A percentile compares a stretch with the other conserved stretches of the same genome.
phyloP scores from a whole-genome alignment of 2,113 vertebrate genomes.

The Nothocercus julius region DNA sequence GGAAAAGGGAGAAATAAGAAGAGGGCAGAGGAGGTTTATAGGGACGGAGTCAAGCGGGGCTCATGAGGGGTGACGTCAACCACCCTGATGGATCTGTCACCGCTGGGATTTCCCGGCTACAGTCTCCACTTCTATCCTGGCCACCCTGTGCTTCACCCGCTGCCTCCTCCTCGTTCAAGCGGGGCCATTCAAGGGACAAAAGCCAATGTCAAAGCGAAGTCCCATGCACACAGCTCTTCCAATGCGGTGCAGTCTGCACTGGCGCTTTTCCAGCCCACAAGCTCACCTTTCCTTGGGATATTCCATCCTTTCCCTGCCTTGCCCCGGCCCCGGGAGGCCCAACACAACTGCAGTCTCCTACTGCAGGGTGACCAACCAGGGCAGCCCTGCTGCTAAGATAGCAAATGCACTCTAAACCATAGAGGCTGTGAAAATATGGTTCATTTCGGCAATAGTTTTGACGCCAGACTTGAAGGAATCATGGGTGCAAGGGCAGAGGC shows the following conservation, averaged over 20 bases:
- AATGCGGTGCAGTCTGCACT: accelerated
- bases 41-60: not conserved
- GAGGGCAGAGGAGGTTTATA: not conserved
- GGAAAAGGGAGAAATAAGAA: not conserved
- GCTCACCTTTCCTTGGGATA: not conserved
- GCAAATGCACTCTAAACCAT: not conserved
- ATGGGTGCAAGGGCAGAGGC: not conserved
- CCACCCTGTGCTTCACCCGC: not conserved
- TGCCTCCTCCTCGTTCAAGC: accelerated
- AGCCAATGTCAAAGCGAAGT: slow-evolving; percentile 17
- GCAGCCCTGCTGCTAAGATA: not conserved
- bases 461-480: not conserved
- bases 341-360: not conserved
- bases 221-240: not conserved
- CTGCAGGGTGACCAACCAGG: not conserved
- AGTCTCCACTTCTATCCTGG: not conserved
- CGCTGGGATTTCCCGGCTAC: not conserved
- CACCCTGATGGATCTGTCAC: too few species aligned
- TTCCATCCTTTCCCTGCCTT: not conserved
- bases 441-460: not conserved
- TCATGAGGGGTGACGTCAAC: too few species aligned
- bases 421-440: not conserved
- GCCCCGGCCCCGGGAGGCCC: not conserved
- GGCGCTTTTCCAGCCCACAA: accelerated
- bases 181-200: not conserved